phyloP scores from a whole-genome alignment of 35 echinoderm and acorn worm genomes.

The Strongylocentrotus purpuratus region DNA sequence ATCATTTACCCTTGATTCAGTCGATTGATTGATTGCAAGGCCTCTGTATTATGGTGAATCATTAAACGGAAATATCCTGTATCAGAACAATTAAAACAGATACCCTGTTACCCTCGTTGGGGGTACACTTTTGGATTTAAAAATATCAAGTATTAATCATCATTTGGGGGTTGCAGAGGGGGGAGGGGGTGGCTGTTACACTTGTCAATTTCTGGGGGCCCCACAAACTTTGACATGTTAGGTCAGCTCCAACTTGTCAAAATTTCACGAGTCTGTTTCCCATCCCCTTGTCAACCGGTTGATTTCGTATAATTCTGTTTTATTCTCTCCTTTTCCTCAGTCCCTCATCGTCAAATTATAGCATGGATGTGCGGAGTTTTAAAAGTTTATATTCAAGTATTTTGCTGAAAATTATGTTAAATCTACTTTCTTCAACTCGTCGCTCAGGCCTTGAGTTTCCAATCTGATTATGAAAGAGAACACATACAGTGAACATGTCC shows the following conservation, averaged over 20 bases:
- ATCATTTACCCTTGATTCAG: neutral
- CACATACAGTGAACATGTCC: neutral
- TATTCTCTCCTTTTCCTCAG: no score
- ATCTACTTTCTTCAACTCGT: no score
- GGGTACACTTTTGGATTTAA: neutral
- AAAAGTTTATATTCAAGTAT: no score
- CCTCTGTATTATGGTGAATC: neutral
- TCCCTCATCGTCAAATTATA: no score
- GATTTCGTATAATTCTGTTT: no score
- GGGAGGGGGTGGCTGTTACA: neutral
- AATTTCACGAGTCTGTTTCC: neutral
- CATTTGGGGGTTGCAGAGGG: neutral
- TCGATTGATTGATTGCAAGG: neutral
- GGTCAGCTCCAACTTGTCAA: neutral
- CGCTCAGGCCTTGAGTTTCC: no score
- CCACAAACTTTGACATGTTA: neutral
- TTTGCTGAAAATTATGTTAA: no score
- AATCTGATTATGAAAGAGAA: no score
- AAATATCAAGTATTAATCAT: constrained; percentile 6
- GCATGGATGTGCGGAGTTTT: no score
- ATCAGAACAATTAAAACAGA: neutral
- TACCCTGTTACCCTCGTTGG: neutral
- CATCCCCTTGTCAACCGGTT: no score
- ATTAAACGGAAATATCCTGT: neutral
- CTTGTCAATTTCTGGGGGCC: neutral